These are phyloP conservation scores for Champsocephalus esox DNA, from an alignment of 2,797 vertebrate species.

Conservation along the genomic window DNA sequence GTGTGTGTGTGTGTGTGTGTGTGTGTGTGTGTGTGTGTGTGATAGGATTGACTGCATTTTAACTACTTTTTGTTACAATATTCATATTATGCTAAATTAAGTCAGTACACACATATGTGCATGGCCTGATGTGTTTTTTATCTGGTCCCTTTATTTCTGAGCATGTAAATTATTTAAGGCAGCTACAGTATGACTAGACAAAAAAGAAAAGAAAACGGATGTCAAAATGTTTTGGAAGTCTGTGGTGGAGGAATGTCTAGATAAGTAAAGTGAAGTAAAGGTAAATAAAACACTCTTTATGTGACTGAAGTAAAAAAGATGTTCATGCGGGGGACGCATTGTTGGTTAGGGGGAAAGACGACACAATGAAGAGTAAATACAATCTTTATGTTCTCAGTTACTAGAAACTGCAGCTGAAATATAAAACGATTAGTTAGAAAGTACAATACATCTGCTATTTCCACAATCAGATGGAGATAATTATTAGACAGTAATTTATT, in stretches of 20 bases:
- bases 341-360: not conserved
- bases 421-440: not conserved
- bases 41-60: not conserved
- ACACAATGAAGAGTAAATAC: not conserved
- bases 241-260: not conserved
- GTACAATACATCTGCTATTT: not conserved
- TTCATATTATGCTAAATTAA: conserved; percentile 23
- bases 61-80: conserved; percentile 12
- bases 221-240: not conserved
- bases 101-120: not conserved
- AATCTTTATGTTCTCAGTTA: conserved; percentile 4
- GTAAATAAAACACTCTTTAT: not conserved
- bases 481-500: not conserved
- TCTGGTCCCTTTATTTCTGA: not conserved
- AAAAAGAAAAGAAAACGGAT: not conserved
- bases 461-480: not conserved
- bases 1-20: no score
- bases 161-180: not conserved
- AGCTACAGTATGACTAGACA: not conserved
- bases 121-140: conserved; percentile 1
- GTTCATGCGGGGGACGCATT: not conserved
- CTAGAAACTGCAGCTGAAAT: not conserved
- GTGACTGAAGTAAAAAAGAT: not conserved
- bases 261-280: not conserved
- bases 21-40: no score